phyloP scores from a whole-genome alignment of 2,113 vertebrate genomes.

The Sinocyclocheilus maitianheensis region DNA sequence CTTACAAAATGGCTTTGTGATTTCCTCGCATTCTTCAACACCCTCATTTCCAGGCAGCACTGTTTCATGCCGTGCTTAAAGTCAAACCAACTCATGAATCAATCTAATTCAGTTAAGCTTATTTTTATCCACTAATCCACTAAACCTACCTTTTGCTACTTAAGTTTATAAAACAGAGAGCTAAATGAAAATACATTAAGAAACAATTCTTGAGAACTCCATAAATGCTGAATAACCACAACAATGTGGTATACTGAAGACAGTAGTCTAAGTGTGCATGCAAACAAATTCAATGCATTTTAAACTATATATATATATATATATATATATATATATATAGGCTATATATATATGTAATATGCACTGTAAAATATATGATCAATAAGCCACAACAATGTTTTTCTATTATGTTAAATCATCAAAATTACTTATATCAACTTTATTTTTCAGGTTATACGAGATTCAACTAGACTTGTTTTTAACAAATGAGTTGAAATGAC shows the following conservation, averaged over 20 bases:
- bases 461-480: no score
- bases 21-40: not conserved
- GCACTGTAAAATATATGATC: no score
- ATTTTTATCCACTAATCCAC: slow-evolving; percentile 12
- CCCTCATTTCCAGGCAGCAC: slow-evolving; percentile 13
- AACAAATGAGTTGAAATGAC: no score
- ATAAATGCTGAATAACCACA: not conserved
- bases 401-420: no score
- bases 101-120: slow-evolving; percentile 10
- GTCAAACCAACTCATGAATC: not conserved
- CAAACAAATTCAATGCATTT: not conserved
- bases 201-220: not conserved
- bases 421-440: no score
- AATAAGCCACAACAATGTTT: not conserved
- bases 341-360: no score
- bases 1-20: not conserved
- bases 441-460: no score
- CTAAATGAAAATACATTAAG: not conserved
- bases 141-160: slow-evolving; percentile 11
- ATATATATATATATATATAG: no score
- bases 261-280: not conserved
- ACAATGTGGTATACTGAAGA: not conserved
- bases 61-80: not conserved
- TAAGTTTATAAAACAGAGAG: slow-evolving; percentile 6
- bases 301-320: not conserved